Evolutionary conservation across 23 tunicate genomes (phyloP).

Genomic region (Ciona savignyi): DNA sequence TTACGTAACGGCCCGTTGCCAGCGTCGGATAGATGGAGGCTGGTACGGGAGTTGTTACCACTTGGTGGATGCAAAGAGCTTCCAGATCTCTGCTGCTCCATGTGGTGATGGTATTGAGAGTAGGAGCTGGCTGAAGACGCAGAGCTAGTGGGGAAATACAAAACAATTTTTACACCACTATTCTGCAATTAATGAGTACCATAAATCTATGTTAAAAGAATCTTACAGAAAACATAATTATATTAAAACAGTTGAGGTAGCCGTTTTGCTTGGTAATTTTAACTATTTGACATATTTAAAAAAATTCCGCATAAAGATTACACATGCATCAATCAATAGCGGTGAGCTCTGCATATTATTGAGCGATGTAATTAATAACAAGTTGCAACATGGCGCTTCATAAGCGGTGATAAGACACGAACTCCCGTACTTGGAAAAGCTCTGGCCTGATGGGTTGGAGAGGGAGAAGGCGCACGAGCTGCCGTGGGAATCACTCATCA

Average conservation of each 20-base stretch:
- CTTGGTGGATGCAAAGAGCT: conserved; percentile 1
- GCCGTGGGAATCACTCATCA: conserved; percentile 26
- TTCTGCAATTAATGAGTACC: too few species aligned
- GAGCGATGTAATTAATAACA: too few species aligned
- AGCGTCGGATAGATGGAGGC: conserved; percentile 40
- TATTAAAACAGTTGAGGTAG: too few species aligned
- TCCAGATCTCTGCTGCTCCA: conserved; percentile 6
- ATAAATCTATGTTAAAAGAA: neutral
- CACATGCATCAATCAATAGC: too few species aligned
- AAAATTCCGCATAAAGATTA: too few species aligned
- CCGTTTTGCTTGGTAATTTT: too few species aligned
- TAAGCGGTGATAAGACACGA: neutral
- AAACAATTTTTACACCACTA: too few species aligned
- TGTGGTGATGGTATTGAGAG: neutral
- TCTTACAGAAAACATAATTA: neutral
- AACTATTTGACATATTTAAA: too few species aligned
- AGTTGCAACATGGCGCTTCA: too few species aligned
- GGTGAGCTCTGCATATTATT: too few species aligned
- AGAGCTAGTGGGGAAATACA: conserved; percentile 2
- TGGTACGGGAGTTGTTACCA: conserved; percentile 10
- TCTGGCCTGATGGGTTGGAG: conserved; percentile 23
- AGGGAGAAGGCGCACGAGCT: conserved; percentile 48
- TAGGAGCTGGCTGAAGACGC: conserved; percentile 20
- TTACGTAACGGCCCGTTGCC: conserved; percentile 27
- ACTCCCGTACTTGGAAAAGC: conserved; percentile 15